These are phyloP conservation scores for Mugil cephalus DNA, from an alignment of 2,113 vertebrate species.

Conservation along the genomic window DNA sequence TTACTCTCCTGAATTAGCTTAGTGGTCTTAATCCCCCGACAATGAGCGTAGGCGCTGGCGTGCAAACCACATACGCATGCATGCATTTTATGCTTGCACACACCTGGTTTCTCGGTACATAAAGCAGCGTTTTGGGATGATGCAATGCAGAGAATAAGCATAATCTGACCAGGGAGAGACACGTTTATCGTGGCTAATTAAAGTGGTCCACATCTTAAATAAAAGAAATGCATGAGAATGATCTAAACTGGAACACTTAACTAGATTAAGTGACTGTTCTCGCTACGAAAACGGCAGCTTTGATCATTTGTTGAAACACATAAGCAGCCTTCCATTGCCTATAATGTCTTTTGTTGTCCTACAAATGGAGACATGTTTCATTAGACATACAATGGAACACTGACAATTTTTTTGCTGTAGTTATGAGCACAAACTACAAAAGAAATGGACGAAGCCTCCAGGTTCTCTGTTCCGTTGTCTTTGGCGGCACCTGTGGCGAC, in stretches of 20 bases:
- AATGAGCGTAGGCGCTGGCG: slow-evolving; percentile 30
- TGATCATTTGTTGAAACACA: no score
- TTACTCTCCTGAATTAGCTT: slow-evolving; percentile 64
- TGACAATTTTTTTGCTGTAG: background rate
- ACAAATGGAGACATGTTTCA: background rate
- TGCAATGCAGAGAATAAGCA: background rate
- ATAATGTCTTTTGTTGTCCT: background rate
- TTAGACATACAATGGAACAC: background rate
- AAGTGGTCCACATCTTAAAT: no score
- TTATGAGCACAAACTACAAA: no score
- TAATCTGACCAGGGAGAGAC: background rate
- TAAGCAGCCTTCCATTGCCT: no score
- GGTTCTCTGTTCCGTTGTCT: no score
- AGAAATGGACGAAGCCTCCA: no score
- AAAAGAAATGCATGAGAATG: no score
- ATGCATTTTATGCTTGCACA: background rate
- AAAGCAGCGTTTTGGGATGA: background rate
- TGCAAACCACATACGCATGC: slow-evolving; percentile 7
- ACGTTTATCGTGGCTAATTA: no score
- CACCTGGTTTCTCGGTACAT: background rate
- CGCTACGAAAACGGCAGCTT: no score
- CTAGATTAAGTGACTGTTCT: no score
- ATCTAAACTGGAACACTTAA: no score
- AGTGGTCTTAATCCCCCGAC: slow-evolving; percentile 66
- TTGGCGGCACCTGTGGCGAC: no score